These are phyloP conservation scores for Ostrea denselamellosa DNA, from an alignment of 1,140 invertebrate species.

Conservation along the genomic window DNA sequence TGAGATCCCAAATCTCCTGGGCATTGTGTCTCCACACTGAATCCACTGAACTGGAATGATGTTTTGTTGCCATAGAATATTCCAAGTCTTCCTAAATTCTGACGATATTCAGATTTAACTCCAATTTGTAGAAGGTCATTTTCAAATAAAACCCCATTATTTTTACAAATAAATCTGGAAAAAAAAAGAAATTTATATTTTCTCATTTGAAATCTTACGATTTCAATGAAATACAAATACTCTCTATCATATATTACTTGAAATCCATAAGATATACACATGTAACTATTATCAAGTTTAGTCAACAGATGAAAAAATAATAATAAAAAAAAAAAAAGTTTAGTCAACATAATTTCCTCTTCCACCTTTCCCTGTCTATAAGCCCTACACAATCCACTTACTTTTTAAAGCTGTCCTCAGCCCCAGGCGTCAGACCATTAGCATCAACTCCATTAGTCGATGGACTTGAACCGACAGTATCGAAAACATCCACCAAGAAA, in stretches of 20 bases:
- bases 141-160: constrained; percentile 95
- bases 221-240: no score
- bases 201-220: no score
- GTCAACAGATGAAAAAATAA: no score
- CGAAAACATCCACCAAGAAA: constrained; percentile 71
- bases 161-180: constrained; percentile 94
- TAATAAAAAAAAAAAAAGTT: no score
- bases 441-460: constrained; percentile 58
- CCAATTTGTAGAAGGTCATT: constrained; percentile 99
- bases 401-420: constrained; percentile 71
- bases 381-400: constrained; percentile 48
- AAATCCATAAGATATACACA: no score
- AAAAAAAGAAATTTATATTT: constrained; percentile 36
- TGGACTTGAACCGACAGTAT: constrained; percentile 51
- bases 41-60: constrained; percentile 85
- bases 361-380: neutral
- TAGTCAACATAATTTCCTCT: no score
- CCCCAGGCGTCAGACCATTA: constrained; percentile 63
- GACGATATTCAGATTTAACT: constrained; percentile 94
- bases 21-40: constrained; percentile 68
- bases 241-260: no score
- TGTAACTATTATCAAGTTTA: no score
- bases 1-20: constrained; percentile 66
- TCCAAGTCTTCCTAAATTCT: constrained; percentile 96
- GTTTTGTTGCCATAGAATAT: constrained; percentile 99